phyloP scores from a whole-genome alignment of 2,113 vertebrate species.

The Archocentrus centrarchus region DNA sequence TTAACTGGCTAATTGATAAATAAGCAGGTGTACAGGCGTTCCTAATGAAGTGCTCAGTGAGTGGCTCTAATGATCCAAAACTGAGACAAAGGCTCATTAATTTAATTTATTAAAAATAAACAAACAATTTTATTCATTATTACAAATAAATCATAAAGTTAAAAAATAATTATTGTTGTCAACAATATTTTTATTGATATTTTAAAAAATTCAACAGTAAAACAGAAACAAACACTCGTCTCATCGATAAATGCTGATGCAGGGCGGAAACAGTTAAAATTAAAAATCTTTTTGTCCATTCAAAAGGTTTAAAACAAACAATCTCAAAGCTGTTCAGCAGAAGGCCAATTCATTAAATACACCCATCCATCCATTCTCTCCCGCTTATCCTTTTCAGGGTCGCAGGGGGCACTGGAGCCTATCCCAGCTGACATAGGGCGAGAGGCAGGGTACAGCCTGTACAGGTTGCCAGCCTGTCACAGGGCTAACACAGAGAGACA shows the following conservation, averaged over 20 bases:
- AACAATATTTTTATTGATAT: not conserved
- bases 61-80: not conserved
- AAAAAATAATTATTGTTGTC: too few relatives aligned
- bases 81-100: not conserved
- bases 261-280: too few relatives aligned
- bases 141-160: not conserved
- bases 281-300: too few relatives aligned
- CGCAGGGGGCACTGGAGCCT: too few relatives aligned
- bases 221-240: not conserved
- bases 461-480: too few relatives aligned
- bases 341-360: not conserved
- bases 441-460: too few relatives aligned
- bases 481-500: too few relatives aligned
- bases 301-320: too few relatives aligned
- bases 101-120: not conserved
- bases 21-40: not conserved
- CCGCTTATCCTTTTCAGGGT: too few relatives aligned
- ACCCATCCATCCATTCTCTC: too few relatives aligned
- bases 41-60: not conserved
- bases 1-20: not conserved
- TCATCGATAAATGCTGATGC: too few relatives aligned
- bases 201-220: not conserved
- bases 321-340: not conserved
- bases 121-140: not conserved
- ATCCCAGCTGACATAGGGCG: too few relatives aligned